Conservation (phyloP, 1,140 invertebrate genomes). For the Pissodes strobi region DNA sequence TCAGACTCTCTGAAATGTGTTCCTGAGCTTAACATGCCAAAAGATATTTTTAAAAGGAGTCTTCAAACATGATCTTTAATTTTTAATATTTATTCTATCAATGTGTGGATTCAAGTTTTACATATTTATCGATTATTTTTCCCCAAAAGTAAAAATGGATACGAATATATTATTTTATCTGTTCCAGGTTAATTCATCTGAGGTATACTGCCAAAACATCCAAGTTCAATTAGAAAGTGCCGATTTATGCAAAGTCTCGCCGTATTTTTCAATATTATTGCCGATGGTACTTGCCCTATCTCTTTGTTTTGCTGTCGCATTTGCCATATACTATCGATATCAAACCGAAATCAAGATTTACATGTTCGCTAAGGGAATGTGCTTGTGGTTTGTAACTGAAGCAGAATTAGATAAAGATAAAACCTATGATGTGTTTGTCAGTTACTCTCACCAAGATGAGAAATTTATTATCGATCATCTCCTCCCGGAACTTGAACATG, state of each 20-base stretch:
- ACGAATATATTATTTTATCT: no score
- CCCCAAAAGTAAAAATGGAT: no score
- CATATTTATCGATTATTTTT: no score
- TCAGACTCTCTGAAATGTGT: no score
- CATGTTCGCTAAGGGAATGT: constrained; percentile 68
- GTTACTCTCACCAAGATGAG: constrained; percentile 80
- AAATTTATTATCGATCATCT: constrained; percentile 72
- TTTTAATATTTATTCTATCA: no score
- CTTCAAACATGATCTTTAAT: no score
- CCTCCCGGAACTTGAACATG: constrained; percentile 69
- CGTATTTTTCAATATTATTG: constrained; percentile 7
- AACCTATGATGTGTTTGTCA: no score
- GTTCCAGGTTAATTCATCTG: constrained; percentile 40
- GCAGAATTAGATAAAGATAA: constrained; percentile 78
- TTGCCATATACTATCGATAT: no score
- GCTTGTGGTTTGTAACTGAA: constrained; percentile 70
- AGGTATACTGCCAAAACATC: no score
- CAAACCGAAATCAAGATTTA: constrained; percentile 73
- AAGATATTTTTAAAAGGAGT: no score
- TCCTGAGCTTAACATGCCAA: no score
- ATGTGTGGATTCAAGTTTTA: no score
- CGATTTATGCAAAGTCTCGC: constrained; percentile 23
- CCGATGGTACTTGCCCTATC: constrained; percentile 1
- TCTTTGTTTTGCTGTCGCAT: background rate
- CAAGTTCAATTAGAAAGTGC: constrained; percentile 21